Conservation (phyloP, 2,113 vertebrate species). For the Agelaius tricolor region DNA sequence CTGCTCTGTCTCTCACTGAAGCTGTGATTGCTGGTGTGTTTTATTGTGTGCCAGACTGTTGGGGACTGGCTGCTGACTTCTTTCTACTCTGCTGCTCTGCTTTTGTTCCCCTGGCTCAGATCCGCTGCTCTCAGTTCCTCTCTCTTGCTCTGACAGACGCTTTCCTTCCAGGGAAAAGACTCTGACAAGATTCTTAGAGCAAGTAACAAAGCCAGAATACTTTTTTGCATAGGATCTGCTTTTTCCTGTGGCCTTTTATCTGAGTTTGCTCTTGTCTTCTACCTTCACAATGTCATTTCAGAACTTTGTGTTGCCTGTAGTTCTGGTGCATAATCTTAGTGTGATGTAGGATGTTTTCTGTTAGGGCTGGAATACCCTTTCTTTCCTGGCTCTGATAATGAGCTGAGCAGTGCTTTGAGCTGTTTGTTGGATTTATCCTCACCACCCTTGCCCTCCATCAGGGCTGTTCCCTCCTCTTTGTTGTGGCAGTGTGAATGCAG, state of each 20-base stretch:
- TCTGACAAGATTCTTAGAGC: background rate
- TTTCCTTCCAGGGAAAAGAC: background rate
- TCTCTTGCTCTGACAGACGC: background rate
- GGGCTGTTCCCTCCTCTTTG: background rate
- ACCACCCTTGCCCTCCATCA: background rate
- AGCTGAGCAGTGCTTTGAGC: background rate
- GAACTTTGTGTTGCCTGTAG: background rate
- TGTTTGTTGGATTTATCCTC: background rate
- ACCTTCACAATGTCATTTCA: background rate
- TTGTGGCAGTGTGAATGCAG: background rate
- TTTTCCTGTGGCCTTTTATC: background rate
- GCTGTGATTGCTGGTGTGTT: slow-evolving; percentile 6
- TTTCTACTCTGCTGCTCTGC: background rate
- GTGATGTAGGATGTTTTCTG: background rate
- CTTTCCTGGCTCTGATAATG: background rate
- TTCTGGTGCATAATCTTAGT: rapidly evolving
- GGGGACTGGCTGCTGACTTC: background rate
- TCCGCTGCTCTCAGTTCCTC: background rate
- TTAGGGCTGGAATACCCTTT: background rate
- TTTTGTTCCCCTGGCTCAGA: slow-evolving; percentile 31
- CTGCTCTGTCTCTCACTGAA: background rate
- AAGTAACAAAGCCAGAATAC: background rate
- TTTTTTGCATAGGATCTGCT: background rate
- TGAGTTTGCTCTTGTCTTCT: background rate
- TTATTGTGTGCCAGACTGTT: background rate